Evolutionary conservation across 1,140 invertebrate species (phyloP).

Genomic region (Caerostris darwini): DNA sequence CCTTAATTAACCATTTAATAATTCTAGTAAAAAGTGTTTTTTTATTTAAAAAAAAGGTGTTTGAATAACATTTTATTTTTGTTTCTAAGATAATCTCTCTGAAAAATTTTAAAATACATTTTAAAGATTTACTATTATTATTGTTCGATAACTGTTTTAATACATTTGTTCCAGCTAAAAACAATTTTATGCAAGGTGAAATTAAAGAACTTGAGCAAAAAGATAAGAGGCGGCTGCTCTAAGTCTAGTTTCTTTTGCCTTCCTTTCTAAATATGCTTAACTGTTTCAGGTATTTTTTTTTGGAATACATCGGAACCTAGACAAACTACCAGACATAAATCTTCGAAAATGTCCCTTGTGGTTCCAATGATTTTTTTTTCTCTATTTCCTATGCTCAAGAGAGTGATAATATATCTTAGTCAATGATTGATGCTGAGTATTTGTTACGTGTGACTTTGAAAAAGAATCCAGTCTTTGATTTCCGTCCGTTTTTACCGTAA

Average conservation of each 20-base stretch:
- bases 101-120: no score
- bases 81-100: no score
- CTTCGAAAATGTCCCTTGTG: slow-evolving; percentile 30
- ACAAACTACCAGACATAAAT: slow-evolving; percentile 9
- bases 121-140: no score
- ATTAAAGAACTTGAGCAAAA: no score
- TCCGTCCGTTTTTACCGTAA: background rate
- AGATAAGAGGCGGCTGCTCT: no score
- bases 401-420: slow-evolving; percentile 46
- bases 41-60: no score
- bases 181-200: no score
- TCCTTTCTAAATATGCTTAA: background rate
- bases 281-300: slow-evolving; percentile 4
- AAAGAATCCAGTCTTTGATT: slow-evolving; percentile 27
- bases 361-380: slow-evolving; percentile 15
- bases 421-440: slow-evolving; percentile 52
- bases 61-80: no score
- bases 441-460: slow-evolving; percentile 43
- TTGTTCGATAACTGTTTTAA: no score
- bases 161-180: no score
- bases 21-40: no score
- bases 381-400: background rate
- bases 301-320: background rate
- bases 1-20: no score
- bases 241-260: background rate